Percentiles rank a stretch among this genome's conserved stretches.
These are phyloP conservation scores for Reticulitermes lucifugus DNA, from an alignment of 2,888 invertebrate genomes.

Conservation along the genomic window DNA sequence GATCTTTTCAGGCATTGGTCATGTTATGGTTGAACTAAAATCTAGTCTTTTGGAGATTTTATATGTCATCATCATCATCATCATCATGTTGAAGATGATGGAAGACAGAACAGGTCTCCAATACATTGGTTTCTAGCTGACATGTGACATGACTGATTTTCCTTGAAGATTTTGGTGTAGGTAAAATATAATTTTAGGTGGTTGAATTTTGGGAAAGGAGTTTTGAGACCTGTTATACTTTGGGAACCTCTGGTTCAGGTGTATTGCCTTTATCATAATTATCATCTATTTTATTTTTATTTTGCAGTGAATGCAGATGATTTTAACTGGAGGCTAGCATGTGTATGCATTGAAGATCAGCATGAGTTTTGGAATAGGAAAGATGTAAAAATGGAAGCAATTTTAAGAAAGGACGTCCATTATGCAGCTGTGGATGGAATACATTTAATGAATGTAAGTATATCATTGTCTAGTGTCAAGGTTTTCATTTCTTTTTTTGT, in stretches of 20 bases:
- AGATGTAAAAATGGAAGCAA: slow-evolving; percentile 35
- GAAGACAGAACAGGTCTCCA: not conserved
- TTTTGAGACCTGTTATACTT: not conserved
- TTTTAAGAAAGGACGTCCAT: slow-evolving; percentile 64
- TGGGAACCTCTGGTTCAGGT: not conserved
- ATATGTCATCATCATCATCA: too few species aligned
- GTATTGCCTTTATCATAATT: not conserved
- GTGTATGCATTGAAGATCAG: slow-evolving; percentile 72
- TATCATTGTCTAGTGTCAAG: not conserved
- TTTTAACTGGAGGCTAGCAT: slow-evolving; percentile 62
- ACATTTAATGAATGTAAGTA: slow-evolving; percentile 68
- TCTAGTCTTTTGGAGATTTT: too few species aligned
- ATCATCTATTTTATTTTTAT: not conserved
- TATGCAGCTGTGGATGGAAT: slow-evolving; percentile 72
- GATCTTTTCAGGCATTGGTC: too few species aligned
- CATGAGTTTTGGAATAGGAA: slow-evolving; percentile 60
- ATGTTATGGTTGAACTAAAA: too few species aligned
- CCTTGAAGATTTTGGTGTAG: too few species aligned
- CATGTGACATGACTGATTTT: too few species aligned
- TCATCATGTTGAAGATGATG: not conserved
- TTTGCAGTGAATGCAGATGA: slow-evolving; percentile 39
- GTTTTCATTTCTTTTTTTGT: too few species aligned
- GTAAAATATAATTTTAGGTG: not conserved
- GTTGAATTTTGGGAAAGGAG: not conserved
- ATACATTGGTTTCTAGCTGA: too few species aligned